phyloP scores from a whole-genome alignment of 2,113 vertebrate species.

The Hydrolagus affinis region DNA sequence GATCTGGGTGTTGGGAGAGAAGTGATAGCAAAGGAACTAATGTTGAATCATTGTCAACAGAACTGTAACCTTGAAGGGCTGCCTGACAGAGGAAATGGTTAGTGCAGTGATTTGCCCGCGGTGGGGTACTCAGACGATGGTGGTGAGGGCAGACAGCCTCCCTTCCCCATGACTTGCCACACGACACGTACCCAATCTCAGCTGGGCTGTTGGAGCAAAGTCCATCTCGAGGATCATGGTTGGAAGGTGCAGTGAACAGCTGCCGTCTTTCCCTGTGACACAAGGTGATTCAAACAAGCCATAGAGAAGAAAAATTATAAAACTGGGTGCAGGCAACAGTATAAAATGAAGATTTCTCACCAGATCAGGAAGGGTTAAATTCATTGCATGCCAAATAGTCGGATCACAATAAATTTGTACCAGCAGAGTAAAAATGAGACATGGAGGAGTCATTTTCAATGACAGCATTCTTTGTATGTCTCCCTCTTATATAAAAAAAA shows the following conservation, averaged over 20 bases:
- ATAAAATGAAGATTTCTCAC: neutral
- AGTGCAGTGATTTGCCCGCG: constrained; percentile 20
- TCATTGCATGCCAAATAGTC: neutral
- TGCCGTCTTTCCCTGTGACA: neutral
- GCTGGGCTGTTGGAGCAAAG: constrained; percentile 14
- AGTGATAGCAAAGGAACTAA: neutral
- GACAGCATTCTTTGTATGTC: constrained; percentile 16
- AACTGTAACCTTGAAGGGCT: constrained; percentile 29
- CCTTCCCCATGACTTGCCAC: constrained; percentile 21
- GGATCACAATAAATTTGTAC: constrained; percentile 8
- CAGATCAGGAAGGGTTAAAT: constrained; percentile 11
- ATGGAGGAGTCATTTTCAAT: constrained; percentile 9
- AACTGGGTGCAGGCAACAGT: neutral
- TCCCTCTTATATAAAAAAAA: neutral
- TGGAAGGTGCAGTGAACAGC: neutral
- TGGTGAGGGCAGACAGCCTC: neutral
- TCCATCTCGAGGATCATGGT: neutral
- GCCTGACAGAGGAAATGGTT: constrained; percentile 16
- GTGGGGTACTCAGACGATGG: constrained; percentile 10
- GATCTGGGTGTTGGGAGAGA: neutral
- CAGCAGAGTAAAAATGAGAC: constrained; percentile 3
- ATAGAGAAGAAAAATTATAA: neutral
- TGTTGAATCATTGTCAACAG: neutral
- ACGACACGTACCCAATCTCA: constrained; percentile 20
- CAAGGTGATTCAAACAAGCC: constrained; percentile 3